Evolutionary conservation across 2,113 vertebrate genomes (phyloP).

Genomic region (Thalassarche chlororhynchos): DNA sequence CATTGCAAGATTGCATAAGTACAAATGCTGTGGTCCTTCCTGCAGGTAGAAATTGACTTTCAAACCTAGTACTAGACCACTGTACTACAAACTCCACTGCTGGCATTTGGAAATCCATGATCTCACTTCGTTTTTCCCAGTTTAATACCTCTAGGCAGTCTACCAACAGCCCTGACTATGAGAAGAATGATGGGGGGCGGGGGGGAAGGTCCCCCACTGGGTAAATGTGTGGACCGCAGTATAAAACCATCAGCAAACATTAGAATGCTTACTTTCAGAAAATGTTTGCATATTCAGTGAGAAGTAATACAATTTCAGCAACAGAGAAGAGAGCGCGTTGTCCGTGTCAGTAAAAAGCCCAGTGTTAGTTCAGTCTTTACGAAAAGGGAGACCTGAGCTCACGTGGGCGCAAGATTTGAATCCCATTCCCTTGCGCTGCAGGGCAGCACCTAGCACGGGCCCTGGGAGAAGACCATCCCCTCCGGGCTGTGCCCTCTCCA

Average conservation of each 20-base stretch:
- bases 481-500: background rate
- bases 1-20: background rate
- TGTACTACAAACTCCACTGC: background rate
- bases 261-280: background rate
- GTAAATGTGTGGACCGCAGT: background rate
- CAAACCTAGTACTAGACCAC: background rate
- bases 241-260: background rate
- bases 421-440: rapidly evolving
- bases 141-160: background rate
- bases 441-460: background rate
- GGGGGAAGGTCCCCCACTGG: background rate
- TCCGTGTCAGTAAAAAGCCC: background rate
- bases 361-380: background rate
- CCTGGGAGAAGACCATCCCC: background rate
- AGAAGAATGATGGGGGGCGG: background rate
- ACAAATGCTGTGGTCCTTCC: background rate
- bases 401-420: background rate
- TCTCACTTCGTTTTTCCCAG: background rate
- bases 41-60: background rate
- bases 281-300: background rate
- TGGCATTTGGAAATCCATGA: background rate
- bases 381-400: background rate
- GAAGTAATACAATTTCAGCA: background rate
- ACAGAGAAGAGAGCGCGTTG: background rate
- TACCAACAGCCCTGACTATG: background rate